phyloP scores from a whole-genome alignment of 2,113 vertebrate genomes.

The Agelaius phoeniceus region DNA sequence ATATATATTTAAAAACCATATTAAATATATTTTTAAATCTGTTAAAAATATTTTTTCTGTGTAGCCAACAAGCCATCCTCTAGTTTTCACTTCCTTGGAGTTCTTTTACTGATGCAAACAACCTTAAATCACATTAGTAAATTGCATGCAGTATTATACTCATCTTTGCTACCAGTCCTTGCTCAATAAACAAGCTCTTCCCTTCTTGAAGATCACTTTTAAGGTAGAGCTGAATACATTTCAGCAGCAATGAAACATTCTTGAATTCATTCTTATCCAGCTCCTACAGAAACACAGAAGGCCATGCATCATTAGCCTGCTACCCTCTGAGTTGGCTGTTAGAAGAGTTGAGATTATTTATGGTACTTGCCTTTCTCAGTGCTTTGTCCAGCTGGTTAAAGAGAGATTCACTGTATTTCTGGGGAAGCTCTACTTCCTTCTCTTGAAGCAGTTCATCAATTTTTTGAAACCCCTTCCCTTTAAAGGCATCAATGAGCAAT shows the following conservation, averaged over 20 bases:
- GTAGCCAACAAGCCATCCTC: neutral
- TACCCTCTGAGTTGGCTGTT: rapidly evolving
- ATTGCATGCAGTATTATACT: slow-evolving; percentile 51
- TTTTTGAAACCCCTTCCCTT: slow-evolving; percentile 70
- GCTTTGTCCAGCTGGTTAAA: slow-evolving; percentile 63
- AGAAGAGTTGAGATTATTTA: neutral
- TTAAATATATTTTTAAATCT: too few species aligned
- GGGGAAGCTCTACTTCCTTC: slow-evolving; percentile 14
- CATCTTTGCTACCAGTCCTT: slow-evolving; percentile 83
- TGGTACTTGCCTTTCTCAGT: slow-evolving; percentile 63
- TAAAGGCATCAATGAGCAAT: slow-evolving; percentile 58
- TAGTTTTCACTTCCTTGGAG: neutral
- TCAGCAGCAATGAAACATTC: slow-evolving; percentile 75
- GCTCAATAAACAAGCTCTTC: slow-evolving; percentile 69
- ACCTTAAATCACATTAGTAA: neutral
- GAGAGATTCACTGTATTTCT: slow-evolving; percentile 59
- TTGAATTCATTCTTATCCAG: slow-evolving; percentile 78
- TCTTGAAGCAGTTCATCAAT: slow-evolving; percentile 62
- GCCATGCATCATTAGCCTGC: neutral
- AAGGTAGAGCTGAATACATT: slow-evolving; percentile 75
- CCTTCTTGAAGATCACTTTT: slow-evolving; percentile 51
- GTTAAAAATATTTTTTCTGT: neutral
- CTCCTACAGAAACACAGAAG: slow-evolving; percentile 68
- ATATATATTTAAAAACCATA: too few species aligned
- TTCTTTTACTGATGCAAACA: neutral